phyloP scores from a whole-genome alignment of 2,797 vertebrate genomes.

The Falco naumanni region DNA sequence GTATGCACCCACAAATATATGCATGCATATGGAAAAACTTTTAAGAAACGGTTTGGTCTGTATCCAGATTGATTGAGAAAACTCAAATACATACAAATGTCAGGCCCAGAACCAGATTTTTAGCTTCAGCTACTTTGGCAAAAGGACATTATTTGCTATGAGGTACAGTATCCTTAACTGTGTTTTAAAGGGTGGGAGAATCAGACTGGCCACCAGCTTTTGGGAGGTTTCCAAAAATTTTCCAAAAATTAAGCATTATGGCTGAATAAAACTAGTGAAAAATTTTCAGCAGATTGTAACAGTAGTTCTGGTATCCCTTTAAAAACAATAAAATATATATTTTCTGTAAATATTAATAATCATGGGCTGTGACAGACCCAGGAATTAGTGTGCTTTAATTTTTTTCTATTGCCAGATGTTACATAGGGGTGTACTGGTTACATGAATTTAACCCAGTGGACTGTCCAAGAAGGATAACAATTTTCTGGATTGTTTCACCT shows the following conservation, averaged over 20 bases:
- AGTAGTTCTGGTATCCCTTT: background rate
- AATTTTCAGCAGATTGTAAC: background rate
- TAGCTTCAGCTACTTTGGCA: background rate
- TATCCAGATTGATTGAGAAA: background rate
- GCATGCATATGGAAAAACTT: background rate
- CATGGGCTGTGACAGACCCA: background rate
- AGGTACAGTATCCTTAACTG: background rate
- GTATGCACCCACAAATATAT: too few species aligned
- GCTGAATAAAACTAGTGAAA: background rate
- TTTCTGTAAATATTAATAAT: background rate
- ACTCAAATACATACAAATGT: background rate
- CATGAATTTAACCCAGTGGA: background rate
- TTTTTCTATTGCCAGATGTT: slow-evolving; percentile 41
- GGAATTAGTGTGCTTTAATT: slow-evolving; percentile 10
- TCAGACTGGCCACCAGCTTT: background rate
- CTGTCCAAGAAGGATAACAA: background rate
- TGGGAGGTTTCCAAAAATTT: background rate
- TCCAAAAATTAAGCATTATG: background rate
- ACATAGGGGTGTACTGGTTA: background rate
- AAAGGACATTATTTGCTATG: background rate
- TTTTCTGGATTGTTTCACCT: background rate
- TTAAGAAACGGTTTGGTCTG: background rate
- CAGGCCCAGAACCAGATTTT: background rate
- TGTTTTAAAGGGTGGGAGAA: background rate
- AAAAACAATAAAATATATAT: background rate